phyloP scores from a whole-genome alignment of 2,797 vertebrate genomes.

The Coccyzus lansbergi region DNA sequence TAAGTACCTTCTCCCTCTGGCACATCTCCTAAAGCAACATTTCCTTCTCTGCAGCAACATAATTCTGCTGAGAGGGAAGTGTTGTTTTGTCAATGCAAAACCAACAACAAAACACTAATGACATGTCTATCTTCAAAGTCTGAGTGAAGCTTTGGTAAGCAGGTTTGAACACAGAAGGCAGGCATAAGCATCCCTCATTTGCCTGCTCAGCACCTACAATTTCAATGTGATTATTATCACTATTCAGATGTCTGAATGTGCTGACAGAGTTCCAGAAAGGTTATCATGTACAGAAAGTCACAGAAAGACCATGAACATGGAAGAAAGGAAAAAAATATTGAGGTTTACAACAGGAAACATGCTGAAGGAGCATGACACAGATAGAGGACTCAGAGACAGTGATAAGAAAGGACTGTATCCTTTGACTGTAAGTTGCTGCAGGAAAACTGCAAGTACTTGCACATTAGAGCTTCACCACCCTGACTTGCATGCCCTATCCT shows the following conservation, averaged over 20 bases:
- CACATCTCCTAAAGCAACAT: neutral
- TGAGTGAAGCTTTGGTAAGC: neutral
- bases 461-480: neutral
- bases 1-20: neutral
- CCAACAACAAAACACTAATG: neutral
- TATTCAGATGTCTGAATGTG: neutral
- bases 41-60: neutral
- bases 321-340: rapidly evolving
- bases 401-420: neutral
- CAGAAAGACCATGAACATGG: neutral
- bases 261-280: neutral
- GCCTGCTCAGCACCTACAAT: neutral
- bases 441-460: neutral
- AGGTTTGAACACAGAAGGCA: neutral
- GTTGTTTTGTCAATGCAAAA: neutral
- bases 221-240: rapidly evolving
- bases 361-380: neutral
- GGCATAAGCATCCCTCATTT: rapidly evolving
- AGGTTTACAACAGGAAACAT: neutral
- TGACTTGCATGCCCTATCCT: neutral
- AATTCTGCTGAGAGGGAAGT: neutral
- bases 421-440: neutral
- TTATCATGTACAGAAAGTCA: rapidly evolving
- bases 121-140: neutral
- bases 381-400: neutral